phyloP scores from a whole-genome alignment of 2,797 vertebrate species.

The Falco rusticolus region DNA sequence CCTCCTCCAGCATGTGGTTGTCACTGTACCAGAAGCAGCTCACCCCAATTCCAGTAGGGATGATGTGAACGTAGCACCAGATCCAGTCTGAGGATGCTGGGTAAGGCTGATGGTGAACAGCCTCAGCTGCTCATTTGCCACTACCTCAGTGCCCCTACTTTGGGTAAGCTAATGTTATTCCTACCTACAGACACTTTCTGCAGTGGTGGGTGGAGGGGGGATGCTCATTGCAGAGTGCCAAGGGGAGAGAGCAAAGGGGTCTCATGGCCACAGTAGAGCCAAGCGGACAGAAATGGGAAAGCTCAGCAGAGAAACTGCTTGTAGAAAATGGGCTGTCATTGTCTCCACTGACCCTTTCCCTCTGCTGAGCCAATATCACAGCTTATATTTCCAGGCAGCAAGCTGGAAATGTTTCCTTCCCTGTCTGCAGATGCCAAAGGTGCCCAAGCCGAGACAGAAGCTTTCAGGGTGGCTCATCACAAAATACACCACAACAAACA shows the following conservation, averaged over 20 bases:
- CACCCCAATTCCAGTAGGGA: rapidly evolving
- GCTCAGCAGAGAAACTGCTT: neutral
- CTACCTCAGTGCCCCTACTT: neutral
- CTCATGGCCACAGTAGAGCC: rapidly evolving
- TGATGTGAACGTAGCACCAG: rapidly evolving
- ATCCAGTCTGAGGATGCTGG: neutral
- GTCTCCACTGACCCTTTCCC: neutral
- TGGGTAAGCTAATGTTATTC: neutral
- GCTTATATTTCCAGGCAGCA: constrained; percentile 24
- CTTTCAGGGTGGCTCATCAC: neutral
- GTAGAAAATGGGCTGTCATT: neutral
- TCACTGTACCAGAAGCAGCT: neutral
- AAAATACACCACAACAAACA: neutral
- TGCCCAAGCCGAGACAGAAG: neutral
- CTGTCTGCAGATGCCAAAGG: neutral
- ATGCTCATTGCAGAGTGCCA: neutral
- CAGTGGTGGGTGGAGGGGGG: neutral
- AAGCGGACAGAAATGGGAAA: neutral
- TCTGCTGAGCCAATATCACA: neutral
- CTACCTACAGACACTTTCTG: neutral
- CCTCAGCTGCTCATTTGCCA: neutral
- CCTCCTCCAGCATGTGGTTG: neutral
- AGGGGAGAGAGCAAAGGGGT: neutral
- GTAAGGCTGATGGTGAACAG: rapidly evolving
- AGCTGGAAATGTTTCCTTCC: neutral